These are phyloP conservation scores for Semibalanus balanoides DNA, from an alignment of 1,140 invertebrate genomes.

Conservation along the genomic window DNA sequence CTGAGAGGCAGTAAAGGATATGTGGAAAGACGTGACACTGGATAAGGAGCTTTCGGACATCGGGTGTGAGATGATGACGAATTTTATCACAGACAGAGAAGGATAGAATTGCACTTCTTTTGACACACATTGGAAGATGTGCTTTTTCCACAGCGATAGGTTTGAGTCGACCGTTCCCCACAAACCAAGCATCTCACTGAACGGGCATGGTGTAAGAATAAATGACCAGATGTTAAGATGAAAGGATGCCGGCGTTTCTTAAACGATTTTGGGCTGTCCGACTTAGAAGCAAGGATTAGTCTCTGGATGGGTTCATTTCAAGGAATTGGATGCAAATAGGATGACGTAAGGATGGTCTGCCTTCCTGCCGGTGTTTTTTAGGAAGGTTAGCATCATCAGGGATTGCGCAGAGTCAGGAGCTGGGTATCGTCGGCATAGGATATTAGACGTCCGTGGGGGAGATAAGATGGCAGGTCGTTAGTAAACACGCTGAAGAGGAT, in stretches of 20 bases:
- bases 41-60: too few relatives aligned
- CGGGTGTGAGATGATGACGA: too few relatives aligned
- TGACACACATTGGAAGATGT: too few relatives aligned
- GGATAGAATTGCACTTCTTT: too few relatives aligned
- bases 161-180: not conserved
- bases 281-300: not conserved
- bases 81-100: too few relatives aligned
- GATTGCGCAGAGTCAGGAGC: not conserved
- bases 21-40: too few relatives aligned
- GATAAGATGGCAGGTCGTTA: not conserved
- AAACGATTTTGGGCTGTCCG: not conserved
- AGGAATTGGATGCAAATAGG: not conserved
- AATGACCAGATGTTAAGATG: not conserved
- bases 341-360: not conserved
- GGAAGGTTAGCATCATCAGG: not conserved
- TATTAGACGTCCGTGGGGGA: not conserved
- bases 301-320: not conserved
- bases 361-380: not conserved
- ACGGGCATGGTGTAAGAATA: not conserved
- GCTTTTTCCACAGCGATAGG: too few relatives aligned
- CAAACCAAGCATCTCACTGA: not conserved
- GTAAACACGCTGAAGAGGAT: not conserved
- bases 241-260: not conserved
- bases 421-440: not conserved
- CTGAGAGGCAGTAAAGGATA: too few relatives aligned